phyloP scores from a whole-genome alignment of 2,888 invertebrate genomes.

The Embidobia sp. region DNA sequence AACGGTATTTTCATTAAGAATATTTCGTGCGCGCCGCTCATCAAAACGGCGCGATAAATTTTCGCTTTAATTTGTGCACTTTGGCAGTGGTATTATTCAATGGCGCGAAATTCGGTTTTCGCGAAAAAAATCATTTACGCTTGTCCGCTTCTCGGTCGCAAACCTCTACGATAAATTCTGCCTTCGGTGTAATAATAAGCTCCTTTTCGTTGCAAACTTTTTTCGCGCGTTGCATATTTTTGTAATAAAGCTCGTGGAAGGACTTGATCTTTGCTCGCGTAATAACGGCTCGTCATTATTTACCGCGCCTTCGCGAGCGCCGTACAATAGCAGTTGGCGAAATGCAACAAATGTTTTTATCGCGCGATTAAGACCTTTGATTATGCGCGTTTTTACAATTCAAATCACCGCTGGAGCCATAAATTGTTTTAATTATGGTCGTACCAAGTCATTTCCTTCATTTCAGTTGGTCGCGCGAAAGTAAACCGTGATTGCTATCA shows the following conservation, averaged over 20 bases:
- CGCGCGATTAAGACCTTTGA: constrained; percentile 1
- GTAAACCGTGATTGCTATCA: neutral
- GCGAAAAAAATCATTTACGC: no score
- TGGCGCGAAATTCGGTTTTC: neutral
- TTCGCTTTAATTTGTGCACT: neutral
- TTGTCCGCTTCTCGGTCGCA: no score
- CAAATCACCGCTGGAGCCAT: neutral
- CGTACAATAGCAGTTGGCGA: no score
- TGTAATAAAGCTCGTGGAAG: no score
- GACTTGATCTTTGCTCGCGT: no score
- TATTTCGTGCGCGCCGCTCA: constrained; percentile 6
- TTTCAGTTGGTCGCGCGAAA: neutral
- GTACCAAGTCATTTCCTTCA: neutral
- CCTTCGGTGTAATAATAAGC: no score
- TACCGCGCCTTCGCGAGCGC: no score
- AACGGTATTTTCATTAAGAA: constrained; percentile 14
- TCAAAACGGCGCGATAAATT: constrained; percentile 1
- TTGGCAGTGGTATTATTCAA: neutral
- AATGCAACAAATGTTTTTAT: constrained; percentile 12
- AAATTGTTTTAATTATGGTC: neutral
- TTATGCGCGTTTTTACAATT: constrained; percentile 9
- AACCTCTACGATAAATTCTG: no score
- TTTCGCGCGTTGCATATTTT: no score
- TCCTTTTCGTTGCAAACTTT: no score
- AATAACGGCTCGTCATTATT: no score